phyloP scores from a whole-genome alignment of 2,888 invertebrate species.

The Nomada ferruginata region DNA sequence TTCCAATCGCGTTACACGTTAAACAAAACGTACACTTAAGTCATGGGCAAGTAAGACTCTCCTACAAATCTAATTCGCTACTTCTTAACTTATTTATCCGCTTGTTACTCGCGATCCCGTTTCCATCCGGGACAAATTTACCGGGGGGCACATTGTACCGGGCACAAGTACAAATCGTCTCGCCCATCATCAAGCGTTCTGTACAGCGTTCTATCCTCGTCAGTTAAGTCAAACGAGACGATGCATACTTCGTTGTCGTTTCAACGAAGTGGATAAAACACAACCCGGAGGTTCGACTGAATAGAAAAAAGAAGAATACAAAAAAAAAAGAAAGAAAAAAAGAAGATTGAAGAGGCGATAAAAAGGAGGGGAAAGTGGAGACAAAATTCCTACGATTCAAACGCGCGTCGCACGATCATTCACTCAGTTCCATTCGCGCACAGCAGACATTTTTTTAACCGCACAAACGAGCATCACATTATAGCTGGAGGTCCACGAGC shows the following conservation, averaged over 20 bases:
- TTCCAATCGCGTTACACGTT: conserved; percentile 69
- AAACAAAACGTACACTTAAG: conserved; percentile 79
- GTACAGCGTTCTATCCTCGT: conserved; percentile 7
- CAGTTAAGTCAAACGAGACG: conserved; percentile 29
- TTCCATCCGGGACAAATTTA: conserved; percentile 60
- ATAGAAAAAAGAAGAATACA: conserved; percentile 3
- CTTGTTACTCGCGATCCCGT: conserved; percentile 77
- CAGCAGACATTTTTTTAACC: conserved; percentile 33
- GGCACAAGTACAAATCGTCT: conserved; percentile 24
- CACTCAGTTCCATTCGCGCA: background rate
- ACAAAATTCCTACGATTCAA: conserved; percentile 14
- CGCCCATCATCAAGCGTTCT: conserved; percentile 7
- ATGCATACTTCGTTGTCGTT: conserved; percentile 8
- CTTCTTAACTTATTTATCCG: conserved; percentile 75
- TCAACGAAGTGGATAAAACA: background rate
- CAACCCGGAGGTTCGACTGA: conserved; percentile 27
- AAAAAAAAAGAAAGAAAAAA: background rate
- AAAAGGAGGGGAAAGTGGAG: background rate
- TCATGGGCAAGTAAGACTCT: conserved; percentile 83
- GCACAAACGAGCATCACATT: conserved; percentile 47
- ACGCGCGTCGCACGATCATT: conserved; percentile 12
- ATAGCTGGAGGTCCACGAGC: conserved; percentile 51
- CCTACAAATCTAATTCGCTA: conserved; percentile 78
- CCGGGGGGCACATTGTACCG: background rate
- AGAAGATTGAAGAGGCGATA: background rate